Evolutionary conservation across 2,888 invertebrate genomes (phyloP).

Genomic region (Eledona agricola): DNA sequence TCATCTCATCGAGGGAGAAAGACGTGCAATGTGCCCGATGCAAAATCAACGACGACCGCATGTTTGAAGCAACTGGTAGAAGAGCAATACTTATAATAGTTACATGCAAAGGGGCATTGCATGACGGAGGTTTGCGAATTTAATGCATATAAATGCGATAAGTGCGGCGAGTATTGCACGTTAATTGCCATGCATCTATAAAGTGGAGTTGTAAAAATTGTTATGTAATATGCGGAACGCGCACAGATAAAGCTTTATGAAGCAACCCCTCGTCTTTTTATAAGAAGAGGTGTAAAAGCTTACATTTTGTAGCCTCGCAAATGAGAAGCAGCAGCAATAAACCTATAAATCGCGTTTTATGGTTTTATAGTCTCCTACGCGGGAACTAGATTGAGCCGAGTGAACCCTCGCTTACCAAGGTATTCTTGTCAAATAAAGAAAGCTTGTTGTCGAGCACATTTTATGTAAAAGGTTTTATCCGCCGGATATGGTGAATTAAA

Average conservation of each 20-base stretch:
- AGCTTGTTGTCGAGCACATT: conserved; percentile 15
- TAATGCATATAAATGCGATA: conserved; percentile 29
- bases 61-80: too few relatives aligned
- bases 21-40: conserved; percentile 45
- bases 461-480: conserved; percentile 24
- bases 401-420: conserved; percentile 53
- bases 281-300: conserved; percentile 48
- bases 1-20: conserved; percentile 51
- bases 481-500: too few relatives aligned
- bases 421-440: conserved; percentile 53
- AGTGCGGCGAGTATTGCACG: conserved; percentile 24
- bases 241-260: conserved; percentile 41
- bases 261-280: conserved; percentile 37
- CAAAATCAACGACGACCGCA: conserved; percentile 53
- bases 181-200: conserved; percentile 30
- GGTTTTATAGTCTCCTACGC: conserved; percentile 59
- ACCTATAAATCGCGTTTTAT: conserved; percentile 62
- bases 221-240: conserved; percentile 42
- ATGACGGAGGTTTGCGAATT: conserved; percentile 6
- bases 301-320: conserved; percentile 49
- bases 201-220: conserved; percentile 40
- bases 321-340: conserved; percentile 56
- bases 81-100: neutral
- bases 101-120: neutral
- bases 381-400: conserved; percentile 55